phyloP scores from a whole-genome alignment of 2,888 invertebrate species.

The Meiosimyza platycephala region DNA sequence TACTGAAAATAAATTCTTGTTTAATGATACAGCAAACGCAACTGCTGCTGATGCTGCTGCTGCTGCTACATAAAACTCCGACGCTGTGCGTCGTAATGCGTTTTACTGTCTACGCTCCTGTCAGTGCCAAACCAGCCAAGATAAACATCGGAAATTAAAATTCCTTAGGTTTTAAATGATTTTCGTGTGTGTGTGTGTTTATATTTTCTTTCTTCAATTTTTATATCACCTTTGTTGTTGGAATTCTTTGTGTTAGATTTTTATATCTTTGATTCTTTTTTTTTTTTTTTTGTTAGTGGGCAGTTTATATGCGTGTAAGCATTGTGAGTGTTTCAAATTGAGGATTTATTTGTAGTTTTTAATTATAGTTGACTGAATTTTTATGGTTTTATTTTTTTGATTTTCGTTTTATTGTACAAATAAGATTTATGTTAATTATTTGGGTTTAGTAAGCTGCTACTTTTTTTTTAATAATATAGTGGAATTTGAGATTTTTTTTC shows the following conservation, averaged over 20 bases:
- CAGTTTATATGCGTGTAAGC: not conserved
- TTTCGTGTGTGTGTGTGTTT: conserved; percentile 15
- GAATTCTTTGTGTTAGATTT: not conserved
- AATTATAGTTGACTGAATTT: too few relatives aligned
- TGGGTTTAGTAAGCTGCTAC: not conserved
- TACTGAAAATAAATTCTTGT: too few relatives aligned
- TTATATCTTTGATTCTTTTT: conserved; percentile 22
- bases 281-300: conserved; percentile 19
- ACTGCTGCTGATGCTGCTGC: conserved; percentile 3
- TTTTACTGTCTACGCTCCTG: conserved; percentile 21
- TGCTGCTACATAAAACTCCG: not conserved
- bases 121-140: conserved; percentile 36
- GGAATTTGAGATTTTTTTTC: too few relatives aligned
- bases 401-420: too few relatives aligned
- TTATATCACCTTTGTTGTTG: conserved; percentile 3
- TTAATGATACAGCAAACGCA: not conserved
- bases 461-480: too few relatives aligned
- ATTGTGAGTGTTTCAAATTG: conserved; percentile 1
- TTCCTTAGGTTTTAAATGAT: conserved; percentile 58
- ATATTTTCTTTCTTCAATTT: conserved; percentile 15
- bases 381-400: too few relatives aligned
- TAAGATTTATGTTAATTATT: conserved; percentile 5
- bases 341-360: too few relatives aligned
- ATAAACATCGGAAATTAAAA: conserved; percentile 63
- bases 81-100: conserved; percentile 26